Base-by-base conservation (phyloP, 2,113 vertebrate genomes). In the Cyphomyrus plagiostoma region DNA sequence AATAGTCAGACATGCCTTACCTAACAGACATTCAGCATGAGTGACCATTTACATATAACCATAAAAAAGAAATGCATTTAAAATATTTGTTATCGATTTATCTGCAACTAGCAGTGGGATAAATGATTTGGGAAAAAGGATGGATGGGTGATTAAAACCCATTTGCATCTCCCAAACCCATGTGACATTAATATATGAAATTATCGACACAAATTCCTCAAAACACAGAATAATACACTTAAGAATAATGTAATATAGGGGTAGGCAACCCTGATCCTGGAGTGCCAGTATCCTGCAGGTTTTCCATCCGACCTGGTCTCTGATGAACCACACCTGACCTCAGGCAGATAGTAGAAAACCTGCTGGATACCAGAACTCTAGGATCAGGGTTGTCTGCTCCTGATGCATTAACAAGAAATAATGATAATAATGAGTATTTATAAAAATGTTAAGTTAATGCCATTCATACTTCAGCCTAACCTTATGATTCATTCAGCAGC, bases 41-140 rank as follows among this genome's bases (percentile, higher is more conserved):
- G 7, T 45, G 39, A 45, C 39, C 45, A 45, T 46, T 84, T 84
- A 21, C 45, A 84, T 46, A 19, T n/a, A 84, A 45, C 45, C 35
- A 83, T 46, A 10, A 45, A 80, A 83, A 83, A 46, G 17, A 82
- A 82, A 82, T 23, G 80, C 80, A 84, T 84, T 84, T 84, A 48
- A 48, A 46, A 84, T 48, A 39, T 39, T 77, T 77, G 70, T 84
- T 48, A 10, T 83, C 42, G 46, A 42, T 83, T 83, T 83, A 84
- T n/a, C 42, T 84, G 23, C 80, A 48, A 84, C 45, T 84, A 84
- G 35, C 42, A 84, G 19, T 84, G 39, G 19, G 45, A 84, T 84
- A 46, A 48, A 84, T n/a, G 9, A 21, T 48, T 48, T 48, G 8
- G 80, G 42, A 83, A 83, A 23, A 23, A 83, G n/a, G 23, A 42